Evolutionary conservation across 2,888 invertebrate species (phyloP), one percentile per base, ranked within the genome.

Genomic region (Pyrochroa serraticornis): DNA sequence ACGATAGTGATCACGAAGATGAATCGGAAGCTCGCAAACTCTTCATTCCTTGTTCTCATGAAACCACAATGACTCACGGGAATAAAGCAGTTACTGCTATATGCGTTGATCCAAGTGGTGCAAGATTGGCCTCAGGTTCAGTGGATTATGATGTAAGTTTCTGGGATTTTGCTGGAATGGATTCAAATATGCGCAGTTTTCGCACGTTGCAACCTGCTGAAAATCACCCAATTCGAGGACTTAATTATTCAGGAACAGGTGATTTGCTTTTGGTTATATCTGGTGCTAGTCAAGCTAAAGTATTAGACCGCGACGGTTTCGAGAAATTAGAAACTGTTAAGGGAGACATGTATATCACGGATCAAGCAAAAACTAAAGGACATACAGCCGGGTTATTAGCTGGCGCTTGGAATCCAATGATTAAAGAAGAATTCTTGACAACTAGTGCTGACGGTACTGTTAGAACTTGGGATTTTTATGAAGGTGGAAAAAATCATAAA

Each of bases 101-200:
- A 1, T 89, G 93, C 0, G 88, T 95, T 0, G 99, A 99, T 79
- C 94, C 96, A 0, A 93, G 96, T 1, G 99, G 98, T 0, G 95
- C 97, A 0, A 83, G 98, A 0, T 72, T 84, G 14, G 84, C 79
- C 31, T 77, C 79, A 62, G 78, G 78, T 75, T 95, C 97, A 0
- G 88, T 94, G 22, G 98, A 99, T 77, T 99, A 97, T 78, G 95
- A 97, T 67, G 91, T 99, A 1, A 91, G 92, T 48, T 93, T 99
- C 70, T 99, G 96, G 96, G 99, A 99, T 77, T 99, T 99, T 82
- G 94, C 96, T 61, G 98, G 97, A 3, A 98, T 99, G 97, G 97
- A 98, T 77, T 87, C 92, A 0, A 87, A 91, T 0, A 85, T 96
- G 82, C 87, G 92, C 47, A 93, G 95, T 43, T 99, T 97, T 77